Evolutionary conservation across 1,140 invertebrate genomes (phyloP).

Genomic region (Hylyphantes graminicola): DNA sequence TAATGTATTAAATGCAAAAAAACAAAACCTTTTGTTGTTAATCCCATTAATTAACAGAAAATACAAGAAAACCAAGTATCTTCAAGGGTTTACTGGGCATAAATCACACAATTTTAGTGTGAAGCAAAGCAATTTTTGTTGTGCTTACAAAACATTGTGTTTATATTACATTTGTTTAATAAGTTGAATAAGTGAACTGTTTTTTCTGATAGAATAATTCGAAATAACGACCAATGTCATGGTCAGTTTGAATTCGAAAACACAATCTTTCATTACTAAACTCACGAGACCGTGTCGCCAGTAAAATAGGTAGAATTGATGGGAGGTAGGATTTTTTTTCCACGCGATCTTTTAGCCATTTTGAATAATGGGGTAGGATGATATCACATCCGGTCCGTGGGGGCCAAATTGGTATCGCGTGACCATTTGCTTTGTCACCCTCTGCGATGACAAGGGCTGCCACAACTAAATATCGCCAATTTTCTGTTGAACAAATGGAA

Average conservation of each 20-base stretch:
- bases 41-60: no score
- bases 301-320: neutral
- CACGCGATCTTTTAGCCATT: conserved; percentile 22
- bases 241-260: conserved; percentile 16
- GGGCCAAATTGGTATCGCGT: conserved; percentile 31
- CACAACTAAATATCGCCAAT: no score
- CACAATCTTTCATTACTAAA: neutral
- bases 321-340: conserved; percentile 16
- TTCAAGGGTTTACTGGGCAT: no score
- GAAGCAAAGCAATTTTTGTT: no score
- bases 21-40: no score
- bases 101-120: no score
- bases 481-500: no score
- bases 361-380: neutral
- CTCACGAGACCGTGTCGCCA: neutral
- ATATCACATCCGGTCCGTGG: conserved; percentile 44
- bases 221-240: conserved; percentile 35
- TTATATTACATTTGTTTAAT: no score
- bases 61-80: no score
- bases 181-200: no score
- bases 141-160: no score
- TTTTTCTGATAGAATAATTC: conserved; percentile 17
- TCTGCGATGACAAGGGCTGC: neutral
- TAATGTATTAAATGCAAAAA: no score
- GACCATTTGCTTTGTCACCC: conserved; percentile 43